Base-by-base conservation (phyloP, 2,797 vertebrate species). In the Phylloscopus collybita region DNA sequence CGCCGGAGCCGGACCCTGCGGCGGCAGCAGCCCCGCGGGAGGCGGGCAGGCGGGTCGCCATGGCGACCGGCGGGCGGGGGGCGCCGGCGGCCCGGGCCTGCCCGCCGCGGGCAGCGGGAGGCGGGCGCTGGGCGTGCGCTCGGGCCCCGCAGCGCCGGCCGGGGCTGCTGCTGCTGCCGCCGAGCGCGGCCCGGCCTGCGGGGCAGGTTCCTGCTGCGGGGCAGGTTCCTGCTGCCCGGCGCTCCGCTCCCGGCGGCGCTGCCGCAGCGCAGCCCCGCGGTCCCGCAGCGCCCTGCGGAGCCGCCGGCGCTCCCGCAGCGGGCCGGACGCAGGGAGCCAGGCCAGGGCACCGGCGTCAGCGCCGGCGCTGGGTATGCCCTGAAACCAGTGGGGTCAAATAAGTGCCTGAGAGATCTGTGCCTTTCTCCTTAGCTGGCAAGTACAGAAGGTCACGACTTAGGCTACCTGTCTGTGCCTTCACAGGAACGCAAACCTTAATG, bases 391-490 rank as follows among this genome's bases (percentile, higher is more conserved):
- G 15, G 11, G 9, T 25, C 13, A 32, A 11, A 8, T 9, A 18
- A 27, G 14, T 0, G 42, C 16, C 60, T 6, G 2, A 5, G 34
- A 11, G 38, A n/a, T 6, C 32, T 14, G 1, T 3, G 4, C 13
- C 34, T 57, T 57, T 30, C 36, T 72, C 14, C 19, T 25, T 17
- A 69, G 34, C 45, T 40, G 36, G 50, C n/a, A 18, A 5, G 10
- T n/a, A 70, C 65, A 5, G 71, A 26, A 38, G 18, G 36, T 42
- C 64, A 17, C 4, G 7, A 12, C 30, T 59, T 34, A 9, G 12
- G 22, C 10, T 20, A 0, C 51, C 78, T 3, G 10, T 36, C 9
- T 18, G 65, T 25, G 29, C 34, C 67, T 38, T 54, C 14, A 13
- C 16, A 47, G 50, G 38, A 53, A 2, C 1, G 3, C 12, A 0